Evolutionary conservation across 1,140 invertebrate genomes (phyloP).

Genomic region (Sarcophaga bullata): DNA sequence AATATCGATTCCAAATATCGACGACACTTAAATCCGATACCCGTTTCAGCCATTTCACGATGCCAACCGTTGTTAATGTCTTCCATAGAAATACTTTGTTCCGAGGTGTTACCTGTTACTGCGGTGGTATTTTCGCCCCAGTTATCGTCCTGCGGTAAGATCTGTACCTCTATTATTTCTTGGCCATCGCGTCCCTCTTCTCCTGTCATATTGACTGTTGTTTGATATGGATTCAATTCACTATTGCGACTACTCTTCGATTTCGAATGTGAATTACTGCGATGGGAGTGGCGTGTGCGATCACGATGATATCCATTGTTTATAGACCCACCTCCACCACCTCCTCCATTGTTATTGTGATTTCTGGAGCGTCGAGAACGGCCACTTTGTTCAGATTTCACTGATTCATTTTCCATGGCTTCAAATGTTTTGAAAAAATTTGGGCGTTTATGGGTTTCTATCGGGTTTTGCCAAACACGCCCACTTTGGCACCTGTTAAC

Average conservation of each 20-base stretch:
- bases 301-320: constrained; percentile 63
- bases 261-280: constrained; percentile 61
- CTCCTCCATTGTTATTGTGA: constrained; percentile 61
- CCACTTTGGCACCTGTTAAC: constrained; percentile 37
- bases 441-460: not conserved
- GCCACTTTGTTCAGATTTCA: constrained; percentile 65
- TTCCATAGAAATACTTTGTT: constrained; percentile 92
- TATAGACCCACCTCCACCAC: constrained; percentile 46
- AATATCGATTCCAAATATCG: constrained; percentile 82
- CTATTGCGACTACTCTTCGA: constrained; percentile 51
- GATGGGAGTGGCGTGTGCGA: constrained; percentile 62
- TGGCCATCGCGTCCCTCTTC: constrained; percentile 70
- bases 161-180: constrained; percentile 92
- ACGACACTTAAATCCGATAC: constrained; percentile 79
- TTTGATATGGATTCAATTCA: constrained; percentile 81
- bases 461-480: constrained; percentile 26
- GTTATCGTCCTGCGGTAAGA: constrained; percentile 94
- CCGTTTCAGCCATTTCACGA: constrained; percentile 74
- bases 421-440: not conserved
- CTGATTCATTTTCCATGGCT: constrained; percentile 65
- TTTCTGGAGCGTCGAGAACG: constrained; percentile 63
- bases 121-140: constrained; percentile 98
- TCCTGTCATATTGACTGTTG: constrained; percentile 78
- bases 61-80: constrained; percentile 82
- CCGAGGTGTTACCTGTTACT: constrained; percentile 95